Evolutionary conservation across 2,888 invertebrate species (phyloP), one percentile per base, ranked within the genome.

Genomic region (Eupsilia transversa): DNA sequence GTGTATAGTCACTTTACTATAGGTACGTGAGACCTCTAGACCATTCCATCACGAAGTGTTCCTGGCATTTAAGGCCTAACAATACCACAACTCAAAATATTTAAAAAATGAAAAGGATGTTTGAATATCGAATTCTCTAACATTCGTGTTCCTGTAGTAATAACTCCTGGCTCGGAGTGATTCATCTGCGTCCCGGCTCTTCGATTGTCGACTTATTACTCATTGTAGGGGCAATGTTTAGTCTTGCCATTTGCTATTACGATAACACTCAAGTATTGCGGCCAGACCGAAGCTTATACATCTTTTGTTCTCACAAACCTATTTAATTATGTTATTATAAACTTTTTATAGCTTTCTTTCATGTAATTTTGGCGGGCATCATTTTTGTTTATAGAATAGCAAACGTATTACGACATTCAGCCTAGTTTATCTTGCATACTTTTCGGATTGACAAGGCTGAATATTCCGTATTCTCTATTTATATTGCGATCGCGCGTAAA

Each of bases 221-320:
- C 86, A 87, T 85, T 87, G 84, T 85, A 80, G 77, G 81, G 77
- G 80, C 85, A 85, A 85, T 87, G 86, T 87, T 87, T 88, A 82
- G 86, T 86, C 84, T 86, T 83, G 75, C 80, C 77, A 82, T 74
- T 79, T 56, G 79, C 75, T 77, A 72, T 76, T 76, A 64, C 87
- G 87, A 87, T 88, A 87, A 87, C 74, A 72, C 71, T 35, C 52
- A 76, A 79, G 72, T 73, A 75, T 74, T 63, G 70, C 70, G 77
- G 66, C 60, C 74, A 49, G 64, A 67, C 74, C 65, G 33, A 41
- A 74, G 82, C 78, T 84, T 86, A 87, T 78, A 77, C 57, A 72
- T 75, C 87, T 83, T 86, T 87, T 87, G 88, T 87, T 88, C 83
- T 79, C 66, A 73, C 64, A 73, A 80, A 79, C 74, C 23, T 60